phyloP scores from a whole-genome alignment of 2,888 invertebrate genomes.

The Oithona nana region DNA sequence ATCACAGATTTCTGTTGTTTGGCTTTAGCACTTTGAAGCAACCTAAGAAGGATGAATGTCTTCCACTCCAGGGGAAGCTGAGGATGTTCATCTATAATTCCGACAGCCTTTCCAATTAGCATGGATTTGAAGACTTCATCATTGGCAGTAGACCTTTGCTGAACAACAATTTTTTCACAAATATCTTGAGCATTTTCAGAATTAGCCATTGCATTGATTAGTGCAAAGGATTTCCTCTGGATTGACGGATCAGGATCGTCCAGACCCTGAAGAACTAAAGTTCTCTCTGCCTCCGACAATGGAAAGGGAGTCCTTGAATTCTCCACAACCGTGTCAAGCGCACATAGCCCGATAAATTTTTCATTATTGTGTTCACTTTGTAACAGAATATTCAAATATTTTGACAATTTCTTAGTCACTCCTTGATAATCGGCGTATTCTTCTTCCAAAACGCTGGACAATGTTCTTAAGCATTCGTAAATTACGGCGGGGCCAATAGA shows the following conservation, averaged over 20 bases:
- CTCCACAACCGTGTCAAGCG: not conserved
- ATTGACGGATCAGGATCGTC: slow-evolving; percentile 8
- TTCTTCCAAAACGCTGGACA: not conserved
- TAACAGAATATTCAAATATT: not conserved
- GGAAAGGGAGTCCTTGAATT: not conserved
- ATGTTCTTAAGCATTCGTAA: slow-evolving; percentile 5
- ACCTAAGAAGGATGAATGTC: not conserved
- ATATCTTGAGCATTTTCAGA: slow-evolving; percentile 4
- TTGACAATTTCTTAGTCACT: not conserved
- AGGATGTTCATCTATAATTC: not conserved
- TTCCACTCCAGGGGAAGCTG: not conserved
- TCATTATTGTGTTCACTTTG: slow-evolving; percentile 1
- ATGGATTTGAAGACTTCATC: not conserved
- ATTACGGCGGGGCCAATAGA: not conserved
- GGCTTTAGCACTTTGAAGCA: not conserved
- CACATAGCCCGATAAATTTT: slow-evolving; percentile 4
- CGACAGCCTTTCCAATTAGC: not conserved
- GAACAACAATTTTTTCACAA: not conserved
- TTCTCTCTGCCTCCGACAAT: not conserved
- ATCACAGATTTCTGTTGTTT: not conserved
- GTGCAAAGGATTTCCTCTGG: slow-evolving; percentile 1
- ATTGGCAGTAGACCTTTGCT: not conserved
- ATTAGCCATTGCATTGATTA: slow-evolving; percentile 2
- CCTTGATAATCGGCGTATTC: not conserved
- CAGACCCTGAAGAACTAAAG: not conserved